Evolutionary conservation across 2,888 invertebrate genomes (phyloP).

Genomic region (Beris morrisii): DNA sequence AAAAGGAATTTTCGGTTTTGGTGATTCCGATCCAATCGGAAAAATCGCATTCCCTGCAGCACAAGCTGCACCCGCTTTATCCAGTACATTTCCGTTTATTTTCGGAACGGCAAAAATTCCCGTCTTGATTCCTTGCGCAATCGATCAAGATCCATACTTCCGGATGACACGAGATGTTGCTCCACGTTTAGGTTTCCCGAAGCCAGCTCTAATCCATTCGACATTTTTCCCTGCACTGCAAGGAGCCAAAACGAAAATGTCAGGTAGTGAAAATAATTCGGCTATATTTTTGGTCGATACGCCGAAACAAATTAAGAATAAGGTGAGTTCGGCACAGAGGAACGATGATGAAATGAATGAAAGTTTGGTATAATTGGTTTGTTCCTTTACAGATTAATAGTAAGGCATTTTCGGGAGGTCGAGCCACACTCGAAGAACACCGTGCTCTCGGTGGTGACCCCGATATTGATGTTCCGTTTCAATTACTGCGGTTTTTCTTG

Average conservation of each 20-base stretch:
- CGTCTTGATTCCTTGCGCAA: conserved; percentile 93
- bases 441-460: conserved; percentile 89
- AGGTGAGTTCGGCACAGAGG: conserved; percentile 60
- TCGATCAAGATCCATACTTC: conserved; percentile 99
- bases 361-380: conserved; percentile 24
- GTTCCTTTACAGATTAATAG: conserved; percentile 72
- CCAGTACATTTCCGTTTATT: conserved; percentile 87
- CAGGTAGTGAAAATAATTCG: conserved; percentile 90
- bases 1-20: conserved; percentile 97
- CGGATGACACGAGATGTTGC: conserved; percentile 99
- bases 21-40: conserved; percentile 92
- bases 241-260: conserved; percentile 98
- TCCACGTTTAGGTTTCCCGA: conserved; percentile 80
- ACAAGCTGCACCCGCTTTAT: conserved; percentile 93
- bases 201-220: conserved; percentile 86
- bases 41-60: conserved; percentile 96
- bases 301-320: conserved; percentile 92
- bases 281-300: conserved; percentile 96
- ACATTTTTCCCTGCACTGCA: conserved; percentile 92
- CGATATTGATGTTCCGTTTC: conserved; percentile 92
- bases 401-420: conserved; percentile 98
- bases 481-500: conserved; percentile 91
- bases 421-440: conserved; percentile 91
- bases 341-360: background rate
- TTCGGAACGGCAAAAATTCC: conserved; percentile 72